Evolutionary conservation across 2,797 vertebrate genomes (phyloP).

Genomic region (Halcyon smyrnensis): DNA sequence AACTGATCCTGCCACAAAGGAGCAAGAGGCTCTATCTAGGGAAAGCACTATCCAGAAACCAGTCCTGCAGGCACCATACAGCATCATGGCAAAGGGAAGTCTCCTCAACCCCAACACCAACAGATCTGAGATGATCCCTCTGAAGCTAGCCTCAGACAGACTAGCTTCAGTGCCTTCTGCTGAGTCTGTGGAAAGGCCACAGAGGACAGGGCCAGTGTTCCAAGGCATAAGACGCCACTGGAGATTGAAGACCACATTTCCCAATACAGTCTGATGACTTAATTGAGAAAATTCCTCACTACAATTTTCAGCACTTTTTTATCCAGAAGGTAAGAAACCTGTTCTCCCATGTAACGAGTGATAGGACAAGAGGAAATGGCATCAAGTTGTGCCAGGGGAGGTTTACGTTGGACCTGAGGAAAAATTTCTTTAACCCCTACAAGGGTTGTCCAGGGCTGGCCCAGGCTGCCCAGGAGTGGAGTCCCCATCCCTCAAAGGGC

Average conservation of each 20-base stretch:
- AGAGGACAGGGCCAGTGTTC: not conserved
- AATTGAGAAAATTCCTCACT: not conserved
- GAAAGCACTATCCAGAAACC: not conserved
- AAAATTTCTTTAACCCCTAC: not conserved
- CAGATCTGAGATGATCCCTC: not conserved
- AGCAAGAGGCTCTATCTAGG: not conserved
- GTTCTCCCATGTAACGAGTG: not conserved
- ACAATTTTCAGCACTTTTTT: not conserved
- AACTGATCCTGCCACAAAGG: not conserved
- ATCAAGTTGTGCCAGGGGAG: not conserved
- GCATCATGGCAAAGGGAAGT: not conserved
- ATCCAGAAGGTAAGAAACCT: not conserved
- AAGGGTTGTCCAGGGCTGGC: no score
- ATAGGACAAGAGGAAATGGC: not conserved
- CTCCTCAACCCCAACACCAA: not conserved
- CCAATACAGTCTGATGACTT: not conserved
- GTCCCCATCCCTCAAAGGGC: no score
- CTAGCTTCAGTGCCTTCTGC: not conserved
- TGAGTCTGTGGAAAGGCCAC: not conserved
- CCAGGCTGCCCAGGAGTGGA: no score
- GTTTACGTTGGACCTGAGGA: not conserved
- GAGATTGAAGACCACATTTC: not conserved
- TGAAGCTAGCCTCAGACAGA: not conserved
- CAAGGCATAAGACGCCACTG: not conserved
- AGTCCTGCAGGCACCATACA: not conserved